Percentiles rank a stretch among this genome's conserved stretches.
Evolutionary conservation across 2,113 vertebrate genomes (phyloP).

Genomic region (Zapornia atra): DNA sequence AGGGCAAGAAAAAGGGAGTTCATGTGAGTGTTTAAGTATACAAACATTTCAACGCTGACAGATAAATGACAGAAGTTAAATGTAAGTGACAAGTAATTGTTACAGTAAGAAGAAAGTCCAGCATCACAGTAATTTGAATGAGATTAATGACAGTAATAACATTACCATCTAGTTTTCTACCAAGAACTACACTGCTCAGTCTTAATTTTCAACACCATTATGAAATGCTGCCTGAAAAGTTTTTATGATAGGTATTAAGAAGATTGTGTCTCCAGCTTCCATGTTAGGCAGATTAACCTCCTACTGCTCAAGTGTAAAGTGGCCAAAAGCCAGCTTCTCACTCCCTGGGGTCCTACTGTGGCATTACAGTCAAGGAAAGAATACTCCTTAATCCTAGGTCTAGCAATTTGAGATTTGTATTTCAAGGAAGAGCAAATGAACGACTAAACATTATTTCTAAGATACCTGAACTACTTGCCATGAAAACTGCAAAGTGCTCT

Average conservation of each 20-base stretch:
- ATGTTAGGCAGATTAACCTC: constrained; percentile 65
- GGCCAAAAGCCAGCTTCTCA: constrained; percentile 34
- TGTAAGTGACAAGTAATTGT: constrained; percentile 11
- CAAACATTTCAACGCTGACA: background rate
- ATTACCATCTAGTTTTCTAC: constrained; percentile 5
- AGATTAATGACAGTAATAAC: constrained; percentile 55
- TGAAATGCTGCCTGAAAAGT: constrained; percentile 46
- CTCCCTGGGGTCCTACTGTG: background rate
- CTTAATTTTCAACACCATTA: constrained; percentile 43
- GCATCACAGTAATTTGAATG: constrained; percentile 2
- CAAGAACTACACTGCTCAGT: constrained; percentile 24
- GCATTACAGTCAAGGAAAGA: background rate
- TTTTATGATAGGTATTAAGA: constrained; percentile 38
- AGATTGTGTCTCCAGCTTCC: constrained; percentile 47
- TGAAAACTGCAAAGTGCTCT: background rate
- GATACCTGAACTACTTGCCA: background rate
- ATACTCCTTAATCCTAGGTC: background rate
- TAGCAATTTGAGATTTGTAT: background rate
- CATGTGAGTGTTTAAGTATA: background rate
- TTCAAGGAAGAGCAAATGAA: background rate
- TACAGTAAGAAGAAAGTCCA: constrained; percentile 25
- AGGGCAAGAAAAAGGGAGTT: background rate
- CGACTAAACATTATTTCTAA: background rate
- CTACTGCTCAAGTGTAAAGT: constrained; percentile 31
- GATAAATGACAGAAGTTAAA: background rate